Conservation (phyloP, 2,797 vertebrate genomes). For the Amniataba percoides region DNA sequence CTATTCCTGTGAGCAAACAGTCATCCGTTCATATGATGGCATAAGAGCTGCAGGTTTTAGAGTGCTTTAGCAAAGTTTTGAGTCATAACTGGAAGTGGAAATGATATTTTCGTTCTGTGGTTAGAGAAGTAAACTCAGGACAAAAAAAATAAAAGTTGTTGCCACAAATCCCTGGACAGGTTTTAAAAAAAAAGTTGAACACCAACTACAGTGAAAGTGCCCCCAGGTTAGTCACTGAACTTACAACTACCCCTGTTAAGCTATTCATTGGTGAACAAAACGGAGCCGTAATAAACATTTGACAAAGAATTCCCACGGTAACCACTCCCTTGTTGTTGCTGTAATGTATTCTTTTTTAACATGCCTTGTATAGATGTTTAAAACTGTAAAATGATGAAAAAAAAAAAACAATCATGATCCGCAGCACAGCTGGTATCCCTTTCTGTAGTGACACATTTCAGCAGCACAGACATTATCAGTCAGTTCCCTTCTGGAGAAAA, state of each 20-base stretch:
- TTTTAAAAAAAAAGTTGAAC: not conserved
- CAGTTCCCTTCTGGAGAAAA: slow-evolving; percentile 64
- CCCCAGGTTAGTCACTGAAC: slow-evolving; percentile 44
- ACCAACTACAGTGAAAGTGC: slow-evolving; percentile 7
- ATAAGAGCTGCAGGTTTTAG: not conserved
- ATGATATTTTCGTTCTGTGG: slow-evolving; percentile 7
- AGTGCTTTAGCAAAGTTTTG: slow-evolving; percentile 15
- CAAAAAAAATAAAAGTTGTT: not conserved
- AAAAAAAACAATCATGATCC: not conserved
- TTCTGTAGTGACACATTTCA: slow-evolving; percentile 15
- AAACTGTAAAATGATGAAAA: slow-evolving; percentile 8
- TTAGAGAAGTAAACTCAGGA: not conserved
- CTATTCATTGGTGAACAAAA: slow-evolving; percentile 14
- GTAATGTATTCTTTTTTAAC: slow-evolving; percentile 3
- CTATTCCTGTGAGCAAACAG: slow-evolving; percentile 32
- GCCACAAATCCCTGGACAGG: slow-evolving; percentile 15
- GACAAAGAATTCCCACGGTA: slow-evolving; percentile 30
- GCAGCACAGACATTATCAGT: slow-evolving; percentile 53
- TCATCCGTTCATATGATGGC: not conserved
- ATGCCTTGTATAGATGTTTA: not conserved
- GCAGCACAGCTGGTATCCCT: not conserved
- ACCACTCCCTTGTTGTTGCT: not conserved
- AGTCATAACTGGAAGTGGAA: slow-evolving; percentile 21
- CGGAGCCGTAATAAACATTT: slow-evolving; percentile 31
- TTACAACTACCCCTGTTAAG: slow-evolving; percentile 12